Base-by-base conservation (phyloP, 2,113 vertebrate species). In the Rhinolophus ferrumequinum region DNA sequence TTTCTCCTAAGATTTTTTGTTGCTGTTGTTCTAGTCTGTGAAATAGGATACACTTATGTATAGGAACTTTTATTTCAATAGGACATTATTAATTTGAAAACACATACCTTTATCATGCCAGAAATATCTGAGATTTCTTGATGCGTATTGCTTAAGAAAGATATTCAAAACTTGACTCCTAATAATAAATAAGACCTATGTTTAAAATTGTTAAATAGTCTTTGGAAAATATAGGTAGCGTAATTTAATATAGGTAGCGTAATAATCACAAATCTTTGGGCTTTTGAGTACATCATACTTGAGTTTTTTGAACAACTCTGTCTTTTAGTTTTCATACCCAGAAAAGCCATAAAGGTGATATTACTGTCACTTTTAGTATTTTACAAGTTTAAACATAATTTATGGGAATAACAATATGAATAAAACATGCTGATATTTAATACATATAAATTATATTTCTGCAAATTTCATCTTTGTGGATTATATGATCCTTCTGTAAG, bases 341-440 rank as follows among this genome's bases (percentile, higher is more conserved):
- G 12, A 60, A 82, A 64, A 92, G n/a, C 52, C 66, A 35, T 54
- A 56, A 38, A 64, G 69, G 44, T 44, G 28, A 89, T 75, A 69
- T 89, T 92, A 44, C 50, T 52, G 21, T 89, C 62, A 35, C 58
- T 80, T 77, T 60, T 54, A 85, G 35, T 41, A 41, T 67, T 89
- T 54, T 62, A 47, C 56, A 67, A 69, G 30, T 85, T 73, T 72
- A 19, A n/a, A 93, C 56, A 66, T 81, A 77, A 72, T 84, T 92
- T 73, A 60, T 50, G 84, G 88, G 18, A 88, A 58, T 76, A 72
- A 72, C 28, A 80, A n/a, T 70, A 21, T 73, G 54, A 56, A 62
- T 76, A 64, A 97, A 87, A 30, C 88, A 30, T 70, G 8, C 15
- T 90, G 70, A 44, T 80, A 73, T 70, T 96, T 81, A 95, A 72